Evolutionary conservation across 2,888 invertebrate genomes (phyloP).

Genomic region (Pristionchus arcanus): DNA sequence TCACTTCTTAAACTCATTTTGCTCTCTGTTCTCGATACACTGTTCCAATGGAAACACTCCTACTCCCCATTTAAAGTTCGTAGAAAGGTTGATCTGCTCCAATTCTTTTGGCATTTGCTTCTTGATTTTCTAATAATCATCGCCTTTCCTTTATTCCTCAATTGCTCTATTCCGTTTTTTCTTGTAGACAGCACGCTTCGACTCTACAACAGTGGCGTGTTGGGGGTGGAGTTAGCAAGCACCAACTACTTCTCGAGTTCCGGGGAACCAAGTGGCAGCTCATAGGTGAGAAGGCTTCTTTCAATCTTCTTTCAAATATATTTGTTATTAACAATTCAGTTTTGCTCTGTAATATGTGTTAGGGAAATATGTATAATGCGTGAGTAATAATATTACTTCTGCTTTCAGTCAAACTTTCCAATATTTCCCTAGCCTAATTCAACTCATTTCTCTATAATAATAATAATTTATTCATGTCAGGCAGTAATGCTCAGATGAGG

Average conservation of each 20-base stretch:
- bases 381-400: too few relatives aligned
- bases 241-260: conserved; percentile 84
- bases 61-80: neutral
- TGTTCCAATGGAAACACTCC: neutral
- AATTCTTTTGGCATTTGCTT: neutral
- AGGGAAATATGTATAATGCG: too few relatives aligned
- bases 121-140: neutral
- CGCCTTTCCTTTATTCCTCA: neutral
- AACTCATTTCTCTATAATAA: too few relatives aligned
- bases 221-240: conserved; percentile 84
- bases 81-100: neutral
- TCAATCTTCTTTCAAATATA: neutral
- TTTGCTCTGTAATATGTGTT: too few relatives aligned
- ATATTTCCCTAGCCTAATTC: too few relatives aligned
- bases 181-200: conserved; percentile 81
- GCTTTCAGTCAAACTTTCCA: too few relatives aligned
- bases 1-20: neutral
- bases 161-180: neutral
- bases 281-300: conserved; percentile 68
- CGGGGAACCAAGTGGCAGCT: conserved; percentile 83
- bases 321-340: too few relatives aligned
- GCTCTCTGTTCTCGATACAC: neutral
- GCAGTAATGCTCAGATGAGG: too few relatives aligned
- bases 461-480: too few relatives aligned
- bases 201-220: conserved; percentile 85